Percentiles rank a stretch among this genome's conserved stretches.
Conservation (phyloP, 2,888 invertebrate genomes). For the Zele albiditarsus region DNA sequence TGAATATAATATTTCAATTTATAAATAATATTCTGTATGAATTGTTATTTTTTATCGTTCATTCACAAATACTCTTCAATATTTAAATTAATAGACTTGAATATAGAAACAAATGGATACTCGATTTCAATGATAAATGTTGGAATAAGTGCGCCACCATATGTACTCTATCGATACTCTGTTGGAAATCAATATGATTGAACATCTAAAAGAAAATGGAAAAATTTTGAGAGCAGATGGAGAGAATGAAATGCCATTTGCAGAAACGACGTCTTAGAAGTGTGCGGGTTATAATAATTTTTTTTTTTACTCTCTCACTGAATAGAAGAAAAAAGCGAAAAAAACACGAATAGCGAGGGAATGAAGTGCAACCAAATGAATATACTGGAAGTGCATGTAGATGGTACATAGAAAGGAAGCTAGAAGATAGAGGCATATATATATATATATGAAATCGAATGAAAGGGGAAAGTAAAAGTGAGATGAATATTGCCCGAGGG, state of each 20-base stretch:
- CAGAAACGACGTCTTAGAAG: neutral
- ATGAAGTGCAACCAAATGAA: slow-evolving; percentile 9
- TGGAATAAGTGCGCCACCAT: neutral
- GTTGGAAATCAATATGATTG: neutral
- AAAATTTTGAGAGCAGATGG: neutral
- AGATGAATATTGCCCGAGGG: neutral
- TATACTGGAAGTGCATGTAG: neutral
- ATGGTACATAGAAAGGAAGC: neutral
- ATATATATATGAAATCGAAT: neutral
- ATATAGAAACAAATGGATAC: neutral
- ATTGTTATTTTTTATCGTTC: too few species aligned
- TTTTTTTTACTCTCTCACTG: neutral
- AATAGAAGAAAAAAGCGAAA: neutral
- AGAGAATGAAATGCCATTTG: neutral
- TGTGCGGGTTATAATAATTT: neutral
- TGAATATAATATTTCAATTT: too few species aligned
- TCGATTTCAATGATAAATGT: neutral
- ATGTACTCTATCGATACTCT: neutral
- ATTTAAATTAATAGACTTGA: neutral
- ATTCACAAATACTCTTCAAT: too few species aligned
- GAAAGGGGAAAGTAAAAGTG: neutral
- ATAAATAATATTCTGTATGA: too few species aligned
- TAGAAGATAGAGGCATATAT: neutral
- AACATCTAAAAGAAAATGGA: neutral
- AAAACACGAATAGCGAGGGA: neutral